These are phyloP conservation scores for Cariama cristata DNA, from an alignment of 2,113 vertebrate genomes.

Conservation along the genomic window DNA sequence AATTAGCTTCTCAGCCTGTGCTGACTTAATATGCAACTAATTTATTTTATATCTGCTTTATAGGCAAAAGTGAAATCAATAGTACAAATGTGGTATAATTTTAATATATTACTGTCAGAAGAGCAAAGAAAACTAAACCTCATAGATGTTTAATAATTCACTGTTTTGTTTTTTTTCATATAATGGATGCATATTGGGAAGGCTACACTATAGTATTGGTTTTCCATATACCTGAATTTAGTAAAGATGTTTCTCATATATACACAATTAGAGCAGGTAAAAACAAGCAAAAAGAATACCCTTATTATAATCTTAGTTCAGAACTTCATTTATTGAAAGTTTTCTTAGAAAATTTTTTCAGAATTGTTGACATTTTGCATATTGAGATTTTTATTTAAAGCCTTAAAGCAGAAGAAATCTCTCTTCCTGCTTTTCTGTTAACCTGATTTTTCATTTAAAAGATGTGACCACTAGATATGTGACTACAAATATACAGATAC, in stretches of 20 bases:
- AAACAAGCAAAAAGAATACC: accelerated
- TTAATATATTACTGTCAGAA: background rate
- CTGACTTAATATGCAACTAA: background rate
- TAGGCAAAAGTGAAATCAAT: background rate
- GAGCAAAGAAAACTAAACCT: background rate
- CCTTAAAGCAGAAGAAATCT: background rate
- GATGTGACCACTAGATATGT: accelerated
- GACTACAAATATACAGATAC: accelerated
- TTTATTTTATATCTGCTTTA: background rate
- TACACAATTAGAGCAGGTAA: background rate
- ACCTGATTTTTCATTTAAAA: background rate
- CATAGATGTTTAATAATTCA: background rate
- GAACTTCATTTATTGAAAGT: background rate
- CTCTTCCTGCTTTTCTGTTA: background rate
- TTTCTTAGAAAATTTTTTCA: background rate
- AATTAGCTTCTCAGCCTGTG: background rate
- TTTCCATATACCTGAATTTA: background rate
- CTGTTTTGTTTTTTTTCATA: background rate
- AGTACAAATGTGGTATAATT: background rate
- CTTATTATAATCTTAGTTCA: background rate
- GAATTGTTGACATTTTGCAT: accelerated
- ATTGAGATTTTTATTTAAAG: background rate
- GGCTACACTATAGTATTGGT: background rate
- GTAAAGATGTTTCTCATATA: background rate
- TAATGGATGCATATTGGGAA: background rate